A percentile compares a stretch with the other conserved stretches of the same genome.
These are phyloP conservation scores for Ciconia maguari DNA, from an alignment of 2,113 vertebrate species.

Conservation along the genomic window DNA sequence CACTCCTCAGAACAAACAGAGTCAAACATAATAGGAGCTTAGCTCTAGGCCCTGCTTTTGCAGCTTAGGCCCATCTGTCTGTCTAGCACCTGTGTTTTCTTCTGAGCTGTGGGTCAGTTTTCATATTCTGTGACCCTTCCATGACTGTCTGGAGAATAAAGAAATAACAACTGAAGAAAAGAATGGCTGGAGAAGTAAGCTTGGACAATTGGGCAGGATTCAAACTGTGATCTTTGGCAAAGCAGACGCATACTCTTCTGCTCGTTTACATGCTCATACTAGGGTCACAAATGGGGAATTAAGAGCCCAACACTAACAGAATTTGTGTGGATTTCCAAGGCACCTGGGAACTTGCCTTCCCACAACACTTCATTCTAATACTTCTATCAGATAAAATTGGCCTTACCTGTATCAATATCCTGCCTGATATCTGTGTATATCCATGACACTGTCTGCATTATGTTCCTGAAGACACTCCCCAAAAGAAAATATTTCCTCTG, in stretches of 20 bases:
- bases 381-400: background rate
- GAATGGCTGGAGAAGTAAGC: background rate
- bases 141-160: background rate
- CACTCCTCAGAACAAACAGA: background rate
- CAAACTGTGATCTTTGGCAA: background rate
- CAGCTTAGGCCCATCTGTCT: background rate
- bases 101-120: background rate
- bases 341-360: background rate
- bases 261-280: background rate
- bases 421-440: background rate
- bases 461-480: background rate
- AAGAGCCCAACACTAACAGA: background rate
- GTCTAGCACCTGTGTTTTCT: background rate
- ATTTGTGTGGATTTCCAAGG: background rate
- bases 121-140: background rate
- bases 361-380: background rate
- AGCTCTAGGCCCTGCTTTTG: background rate
- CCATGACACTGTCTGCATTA: background rate
- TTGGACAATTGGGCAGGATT: background rate
- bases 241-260: background rate
- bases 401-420: background rate
- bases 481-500: background rate
- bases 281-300: background rate
- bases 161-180: background rate
- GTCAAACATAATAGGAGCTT: background rate